These are phyloP conservation scores for Tachina grossa DNA, from an alignment of 2,888 invertebrate species.

Conservation along the genomic window DNA sequence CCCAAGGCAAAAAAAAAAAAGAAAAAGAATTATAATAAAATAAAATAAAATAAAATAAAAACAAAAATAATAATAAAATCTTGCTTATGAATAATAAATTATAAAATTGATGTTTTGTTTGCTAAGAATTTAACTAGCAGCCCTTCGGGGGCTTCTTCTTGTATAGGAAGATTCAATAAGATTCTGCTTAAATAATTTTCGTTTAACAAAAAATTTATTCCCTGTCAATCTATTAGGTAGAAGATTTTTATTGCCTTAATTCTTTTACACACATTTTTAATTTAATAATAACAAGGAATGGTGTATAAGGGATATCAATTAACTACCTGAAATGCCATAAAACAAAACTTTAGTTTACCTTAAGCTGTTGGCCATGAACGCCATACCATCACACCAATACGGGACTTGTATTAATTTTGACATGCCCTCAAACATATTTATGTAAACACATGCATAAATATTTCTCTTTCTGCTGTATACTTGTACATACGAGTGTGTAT, in stretches of 20 bases:
- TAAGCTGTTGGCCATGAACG: slow-evolving; percentile 37
- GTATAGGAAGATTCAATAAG: neutral
- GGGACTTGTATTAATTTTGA: slow-evolving; percentile 13
- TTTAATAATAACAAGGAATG: slow-evolving; percentile 36
- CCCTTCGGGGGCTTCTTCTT: neutral
- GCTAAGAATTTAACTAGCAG: neutral
- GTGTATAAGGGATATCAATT: slow-evolving; percentile 37
- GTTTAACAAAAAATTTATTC: neutral
- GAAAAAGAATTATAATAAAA: no score
- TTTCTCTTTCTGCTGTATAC: neutral
- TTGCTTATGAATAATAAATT: slow-evolving; percentile 38
- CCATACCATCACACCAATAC: slow-evolving; percentile 15
- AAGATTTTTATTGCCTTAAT: slow-evolving; percentile 39
- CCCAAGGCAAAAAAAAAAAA: neutral
- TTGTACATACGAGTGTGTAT: no score
- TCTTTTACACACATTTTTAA: slow-evolving; percentile 23
- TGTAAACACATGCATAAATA: slow-evolving; percentile 15
- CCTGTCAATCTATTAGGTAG: neutral
- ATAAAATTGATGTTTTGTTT: slow-evolving; percentile 31
- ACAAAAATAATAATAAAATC: slow-evolving; percentile 2
- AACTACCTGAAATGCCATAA: slow-evolving; percentile 46
- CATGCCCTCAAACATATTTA: slow-evolving; percentile 43
- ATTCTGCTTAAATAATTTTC: neutral
- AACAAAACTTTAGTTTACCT: slow-evolving; percentile 31
- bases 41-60: neutral